These are phyloP conservation scores for Psilopsiagon aurifrons DNA, from an alignment of 2,113 vertebrate species.

Conservation along the genomic window DNA sequence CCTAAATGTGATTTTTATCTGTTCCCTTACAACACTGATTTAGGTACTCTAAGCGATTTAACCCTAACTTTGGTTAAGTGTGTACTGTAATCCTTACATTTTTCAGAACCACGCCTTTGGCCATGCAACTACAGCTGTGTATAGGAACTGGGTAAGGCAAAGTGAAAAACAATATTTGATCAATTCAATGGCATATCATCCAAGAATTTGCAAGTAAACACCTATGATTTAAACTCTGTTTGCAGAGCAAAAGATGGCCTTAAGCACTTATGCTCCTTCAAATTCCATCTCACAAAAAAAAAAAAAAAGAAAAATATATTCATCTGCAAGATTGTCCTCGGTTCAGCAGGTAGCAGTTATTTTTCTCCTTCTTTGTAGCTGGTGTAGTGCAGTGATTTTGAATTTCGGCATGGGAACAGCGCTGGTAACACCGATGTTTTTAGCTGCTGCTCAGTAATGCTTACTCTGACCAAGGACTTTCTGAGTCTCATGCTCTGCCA, in stretches of 20 bases:
- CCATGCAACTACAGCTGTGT: background rate
- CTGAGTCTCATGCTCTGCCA: no score
- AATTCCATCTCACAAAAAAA: background rate
- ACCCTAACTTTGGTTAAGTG: background rate
- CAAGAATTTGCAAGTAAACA: background rate
- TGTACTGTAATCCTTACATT: rapidly evolving
- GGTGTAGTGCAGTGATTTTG: no score
- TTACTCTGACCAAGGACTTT: no score
- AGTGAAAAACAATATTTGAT: background rate
- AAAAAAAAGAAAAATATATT: background rate
- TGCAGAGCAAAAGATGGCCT: background rate
- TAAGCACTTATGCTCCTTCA: background rate
- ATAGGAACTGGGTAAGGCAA: background rate
- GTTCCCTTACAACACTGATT: background rate
- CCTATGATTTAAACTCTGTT: background rate
- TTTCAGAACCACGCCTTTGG: background rate
- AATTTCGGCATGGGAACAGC: no score
- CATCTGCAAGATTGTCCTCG: background rate
- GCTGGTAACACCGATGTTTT: no score
- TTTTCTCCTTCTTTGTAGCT: no score
- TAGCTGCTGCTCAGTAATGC: no score
- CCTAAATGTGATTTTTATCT: background rate
- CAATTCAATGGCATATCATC: background rate
- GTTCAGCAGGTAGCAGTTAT: no score
- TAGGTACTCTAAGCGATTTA: background rate